phyloP scores from a whole-genome alignment of 2,113 vertebrate genomes.

The Austrofundulus limnaeus region DNA sequence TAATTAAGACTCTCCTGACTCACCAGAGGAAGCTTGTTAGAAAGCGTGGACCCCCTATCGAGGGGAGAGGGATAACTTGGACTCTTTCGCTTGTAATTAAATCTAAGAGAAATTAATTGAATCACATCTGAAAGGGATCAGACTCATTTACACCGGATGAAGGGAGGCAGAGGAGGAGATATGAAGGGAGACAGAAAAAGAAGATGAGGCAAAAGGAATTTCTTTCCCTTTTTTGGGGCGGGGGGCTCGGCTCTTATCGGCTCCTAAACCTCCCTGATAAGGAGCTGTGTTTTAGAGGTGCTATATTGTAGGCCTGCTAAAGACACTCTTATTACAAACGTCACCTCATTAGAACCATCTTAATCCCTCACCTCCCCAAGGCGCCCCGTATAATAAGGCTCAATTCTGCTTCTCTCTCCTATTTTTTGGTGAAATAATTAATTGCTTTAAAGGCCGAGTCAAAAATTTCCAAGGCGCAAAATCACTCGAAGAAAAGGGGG shows the following conservation, averaged over 20 bases:
- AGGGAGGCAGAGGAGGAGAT: slow-evolving; percentile 63
- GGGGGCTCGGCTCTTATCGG: slow-evolving; percentile 66
- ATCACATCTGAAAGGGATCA: slow-evolving; percentile 82
- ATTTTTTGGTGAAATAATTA: slow-evolving; percentile 75
- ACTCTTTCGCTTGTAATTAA: slow-evolving; percentile 82
- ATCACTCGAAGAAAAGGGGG: slow-evolving; percentile 57
- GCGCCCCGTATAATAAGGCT: slow-evolving; percentile 75
- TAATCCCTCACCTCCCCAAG: slow-evolving; percentile 79
- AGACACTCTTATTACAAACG: slow-evolving; percentile 81
- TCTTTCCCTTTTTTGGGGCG: slow-evolving; percentile 26
- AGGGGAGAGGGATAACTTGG: slow-evolving; percentile 77
- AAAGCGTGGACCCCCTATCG: slow-evolving; percentile 74
- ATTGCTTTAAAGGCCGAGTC: slow-evolving; percentile 73
- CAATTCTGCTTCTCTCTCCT: slow-evolving; percentile 75
- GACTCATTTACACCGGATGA: slow-evolving; percentile 76
- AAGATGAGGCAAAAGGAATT: slow-evolving; percentile 30
- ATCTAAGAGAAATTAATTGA: slow-evolving; percentile 84
- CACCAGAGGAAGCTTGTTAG: slow-evolving; percentile 78
- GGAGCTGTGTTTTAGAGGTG: slow-evolving; percentile 67
- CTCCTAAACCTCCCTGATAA: slow-evolving; percentile 75
- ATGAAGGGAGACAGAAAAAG: slow-evolving; percentile 48
- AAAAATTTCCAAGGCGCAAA: slow-evolving; percentile 61
- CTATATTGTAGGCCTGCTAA: slow-evolving; percentile 68
- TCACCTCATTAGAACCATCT: slow-evolving; percentile 82
- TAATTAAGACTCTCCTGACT: slow-evolving; percentile 80